Evolutionary conservation across 1,140 invertebrate species (phyloP).

Genomic region (Pristionchus pacificus): DNA sequence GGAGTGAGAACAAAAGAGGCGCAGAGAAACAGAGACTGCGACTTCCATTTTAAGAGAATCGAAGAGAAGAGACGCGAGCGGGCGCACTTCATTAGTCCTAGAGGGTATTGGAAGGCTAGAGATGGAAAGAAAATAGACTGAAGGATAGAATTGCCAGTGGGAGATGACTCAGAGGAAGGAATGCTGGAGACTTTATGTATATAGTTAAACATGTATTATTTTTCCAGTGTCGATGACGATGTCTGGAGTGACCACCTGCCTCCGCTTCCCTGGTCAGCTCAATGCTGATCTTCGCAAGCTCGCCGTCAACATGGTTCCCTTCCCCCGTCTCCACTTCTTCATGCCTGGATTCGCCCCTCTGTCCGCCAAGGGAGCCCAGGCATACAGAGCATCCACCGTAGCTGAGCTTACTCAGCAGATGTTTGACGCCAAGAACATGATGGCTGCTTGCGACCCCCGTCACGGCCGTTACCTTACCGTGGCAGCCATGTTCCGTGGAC

Average conservation of each 20-base stretch:
- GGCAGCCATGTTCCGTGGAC: conserved; percentile 82
- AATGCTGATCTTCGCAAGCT: conserved; percentile 84
- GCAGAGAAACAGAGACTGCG: too few species aligned
- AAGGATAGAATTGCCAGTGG: too few species aligned
- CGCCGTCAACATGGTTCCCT: conserved; percentile 94
- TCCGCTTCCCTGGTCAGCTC: conserved; percentile 65
- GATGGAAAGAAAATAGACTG: too few species aligned
- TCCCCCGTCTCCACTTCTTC: conserved; percentile 89
- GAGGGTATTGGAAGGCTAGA: too few species aligned
- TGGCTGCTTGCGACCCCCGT: conserved; percentile 78
- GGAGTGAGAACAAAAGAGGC: too few species aligned
- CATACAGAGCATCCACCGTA: conserved; percentile 79
- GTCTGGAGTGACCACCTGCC: conserved; percentile 79
- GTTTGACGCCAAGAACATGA: conserved; percentile 76
- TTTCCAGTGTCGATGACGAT: conserved; percentile 71
- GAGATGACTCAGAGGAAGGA: too few species aligned
- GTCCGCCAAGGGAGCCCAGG: conserved; percentile 71
- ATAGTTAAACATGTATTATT: too few species aligned
- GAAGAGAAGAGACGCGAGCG: too few species aligned
- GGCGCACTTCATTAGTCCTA: too few species aligned
- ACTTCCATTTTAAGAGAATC: too few species aligned
- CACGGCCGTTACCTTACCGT: conserved; percentile 86
- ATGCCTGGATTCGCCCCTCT: conserved; percentile 93
- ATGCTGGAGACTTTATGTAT: too few species aligned
- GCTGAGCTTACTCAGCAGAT: conserved; percentile 83